Evolutionary conservation across 2,888 invertebrate genomes (phyloP), one percentile per base, ranked within the genome.

Genomic region (Pherbina coryleti): DNA sequence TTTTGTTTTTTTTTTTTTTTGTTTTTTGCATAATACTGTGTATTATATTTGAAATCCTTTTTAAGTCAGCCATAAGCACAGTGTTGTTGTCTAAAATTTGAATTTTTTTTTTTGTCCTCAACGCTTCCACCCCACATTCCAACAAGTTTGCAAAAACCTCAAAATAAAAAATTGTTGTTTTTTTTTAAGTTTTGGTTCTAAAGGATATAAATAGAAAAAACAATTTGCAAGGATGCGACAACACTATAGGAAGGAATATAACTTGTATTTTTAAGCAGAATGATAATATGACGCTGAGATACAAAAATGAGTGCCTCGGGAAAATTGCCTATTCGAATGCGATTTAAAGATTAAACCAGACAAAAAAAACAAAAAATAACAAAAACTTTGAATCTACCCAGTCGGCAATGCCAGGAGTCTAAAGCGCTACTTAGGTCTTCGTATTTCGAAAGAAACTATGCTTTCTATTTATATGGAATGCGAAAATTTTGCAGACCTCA

Each of bases 321-420:
- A 88, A 85, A 85, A 83, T 85, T 86, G 89, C 88, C 88, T 89
- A 89, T 86, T 87, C 86, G 86, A 88, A 88, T 89, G 86, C 85
- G 85, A 86, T 86, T 87, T 84, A 82, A 82, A 82, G 85, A 85
- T 84, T 86, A 81, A 80, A 80, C 81, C 62, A 81, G 79, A 78
- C 55, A 55, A 78, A 77, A 66, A 81, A 79, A 75, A 31, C 72
- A 72, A 75, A 78, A 53, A 80, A 77, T 69, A 76, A 51, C 72
- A 71, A 75, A 66, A 34, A 44, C 71, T 51, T 3, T 31, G 31
- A 31, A 31, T 31, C 31, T 4, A 31, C 31, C 31, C 31, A 31
- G n/a, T n/a, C n/a, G n/a, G n/a, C n/a, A n/a, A n/a, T n/a, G n/a
- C n/a, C n/a, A n/a, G n/a, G n/a, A n/a, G n/a, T n/a, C n/a, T n/a